Percentiles rank a stretch among this genome's conserved stretches.
phyloP scores from a whole-genome alignment of 2,888 invertebrate species.

The Spodoptera exigua region DNA sequence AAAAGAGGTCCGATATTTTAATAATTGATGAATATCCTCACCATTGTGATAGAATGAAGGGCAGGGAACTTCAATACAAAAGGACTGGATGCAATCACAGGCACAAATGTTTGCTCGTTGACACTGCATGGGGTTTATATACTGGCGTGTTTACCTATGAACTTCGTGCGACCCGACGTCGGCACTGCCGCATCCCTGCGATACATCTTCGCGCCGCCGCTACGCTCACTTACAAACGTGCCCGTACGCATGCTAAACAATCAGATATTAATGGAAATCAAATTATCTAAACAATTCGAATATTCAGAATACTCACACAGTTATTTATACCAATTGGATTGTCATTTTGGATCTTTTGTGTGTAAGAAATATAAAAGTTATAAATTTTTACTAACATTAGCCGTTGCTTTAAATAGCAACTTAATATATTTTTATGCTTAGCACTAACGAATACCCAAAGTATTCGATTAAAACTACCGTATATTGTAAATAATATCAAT shows the following conservation, averaged over 20 bases:
- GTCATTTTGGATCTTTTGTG: slow-evolving; percentile 37
- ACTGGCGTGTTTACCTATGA: slow-evolving; percentile 86
- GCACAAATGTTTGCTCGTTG: slow-evolving; percentile 81
- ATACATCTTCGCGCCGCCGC: slow-evolving; percentile 65
- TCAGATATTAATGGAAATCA: slow-evolving; percentile 64
- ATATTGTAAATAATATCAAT: not conserved
- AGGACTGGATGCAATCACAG: slow-evolving; percentile 77
- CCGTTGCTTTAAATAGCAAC: no score
- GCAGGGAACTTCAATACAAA: slow-evolving; percentile 56
- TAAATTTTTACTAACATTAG: no score
- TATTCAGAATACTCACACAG: slow-evolving; percentile 58
- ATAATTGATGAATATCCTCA: slow-evolving; percentile 56
- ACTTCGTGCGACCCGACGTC: slow-evolving; percentile 82
- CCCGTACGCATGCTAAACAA: slow-evolving; percentile 59
- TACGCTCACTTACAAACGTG: slow-evolving; percentile 56
- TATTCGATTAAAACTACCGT: no score
- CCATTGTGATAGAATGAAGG: slow-evolving; percentile 67
- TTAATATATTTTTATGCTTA: no score
- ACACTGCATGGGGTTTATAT: slow-evolving; percentile 86
- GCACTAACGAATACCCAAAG: no score
- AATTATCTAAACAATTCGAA: slow-evolving; percentile 62
- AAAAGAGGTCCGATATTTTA: not conserved
- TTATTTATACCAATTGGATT: slow-evolving; percentile 63
- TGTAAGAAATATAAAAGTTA: slow-evolving; percentile 49
- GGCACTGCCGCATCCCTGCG: slow-evolving; percentile 73